These are phyloP conservation scores for Myiagra hebetior DNA, from an alignment of 2,113 vertebrate species.

Conservation along the genomic window DNA sequence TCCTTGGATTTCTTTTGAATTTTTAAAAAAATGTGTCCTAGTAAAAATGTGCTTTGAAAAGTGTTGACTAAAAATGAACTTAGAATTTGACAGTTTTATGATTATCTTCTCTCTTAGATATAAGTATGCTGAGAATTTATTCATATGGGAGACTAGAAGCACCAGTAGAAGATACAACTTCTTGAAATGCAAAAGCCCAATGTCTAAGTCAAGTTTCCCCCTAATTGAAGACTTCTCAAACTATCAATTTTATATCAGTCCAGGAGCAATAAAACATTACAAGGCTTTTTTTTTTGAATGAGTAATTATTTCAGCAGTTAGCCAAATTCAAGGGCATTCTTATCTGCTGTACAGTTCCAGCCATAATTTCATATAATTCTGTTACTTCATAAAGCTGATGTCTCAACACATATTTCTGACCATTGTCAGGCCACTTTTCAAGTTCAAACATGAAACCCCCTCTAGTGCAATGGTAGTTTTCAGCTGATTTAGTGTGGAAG, in stretches of 20 bases:
- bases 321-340: constrained; percentile 28
- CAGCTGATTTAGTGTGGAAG: not conserved
- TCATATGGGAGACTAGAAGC: not conserved
- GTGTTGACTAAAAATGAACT: not conserved
- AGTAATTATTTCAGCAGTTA: not conserved
- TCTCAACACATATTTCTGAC: constrained; percentile 30
- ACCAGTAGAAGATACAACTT: not conserved
- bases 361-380: not conserved
- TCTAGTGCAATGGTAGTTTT: not conserved
- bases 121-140: not conserved
- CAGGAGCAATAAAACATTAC: not conserved
- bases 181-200: not conserved
- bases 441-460: not conserved
- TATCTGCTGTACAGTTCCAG: constrained; percentile 17
- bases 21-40: not conserved
- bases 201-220: not conserved
- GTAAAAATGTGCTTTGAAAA: not conserved
- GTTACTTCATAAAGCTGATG: not conserved
- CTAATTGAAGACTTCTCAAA: not conserved
- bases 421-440: constrained; percentile 10
- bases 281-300: not conserved
- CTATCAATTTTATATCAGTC: not conserved
- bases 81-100: not conserved
- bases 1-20: not conserved
- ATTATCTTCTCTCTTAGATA: not conserved